Base-by-base conservation (phyloP, 2,888 invertebrate species). In the Oxyscelio sp. region DNA sequence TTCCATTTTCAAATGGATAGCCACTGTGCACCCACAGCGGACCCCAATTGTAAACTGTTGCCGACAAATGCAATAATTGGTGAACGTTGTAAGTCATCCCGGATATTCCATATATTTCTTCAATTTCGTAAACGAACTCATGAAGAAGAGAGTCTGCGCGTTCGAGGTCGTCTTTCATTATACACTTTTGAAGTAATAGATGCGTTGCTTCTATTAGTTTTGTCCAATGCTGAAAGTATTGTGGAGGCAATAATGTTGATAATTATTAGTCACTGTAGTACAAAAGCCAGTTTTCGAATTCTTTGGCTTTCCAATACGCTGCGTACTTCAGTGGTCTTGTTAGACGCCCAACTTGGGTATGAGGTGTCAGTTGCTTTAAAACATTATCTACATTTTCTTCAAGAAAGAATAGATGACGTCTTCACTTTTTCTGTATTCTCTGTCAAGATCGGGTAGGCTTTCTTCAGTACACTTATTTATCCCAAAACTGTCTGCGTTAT, bases 21-120 rank as follows among this genome's bases (percentile, higher is more conserved):
- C 82, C 78, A 70, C 66, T 85, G 34, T 87, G 85, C 2, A 66
- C 70, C 81, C 81, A 84, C 5, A 88, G 31, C n/a, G 87, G 86
- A 21, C 86, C 87, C 86, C 86, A 89, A 58, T 87, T 78, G 8
- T 48, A 48, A 27, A 89, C 87, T 43, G 84, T 85, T 45, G 61
- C 22, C 6, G 63, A 15, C 19, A 88, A 66, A 78, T 89, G 89
- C n/a, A 73, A 38, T 8, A 87, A 59, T 24, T 85, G 68, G 45
- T 88, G 86, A 1, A 87, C 54, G 68, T 86, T 87, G 40, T 70
- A 87, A 2, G 83, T 75, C 71, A 86, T 66, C n/a, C 70, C 45
- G 31, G 50, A 58, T 52, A 54, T 65, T 6, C 82, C 83, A 71
- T 87, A 87, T 6, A 83, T 71, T 11, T 54, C 45, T 80, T 84